A percentile compares a stretch with the other conserved stretches of the same genome.
These are phyloP conservation scores for Eurytoma adleriae DNA, from an alignment of 2,888 invertebrate genomes.

Conservation along the genomic window DNA sequence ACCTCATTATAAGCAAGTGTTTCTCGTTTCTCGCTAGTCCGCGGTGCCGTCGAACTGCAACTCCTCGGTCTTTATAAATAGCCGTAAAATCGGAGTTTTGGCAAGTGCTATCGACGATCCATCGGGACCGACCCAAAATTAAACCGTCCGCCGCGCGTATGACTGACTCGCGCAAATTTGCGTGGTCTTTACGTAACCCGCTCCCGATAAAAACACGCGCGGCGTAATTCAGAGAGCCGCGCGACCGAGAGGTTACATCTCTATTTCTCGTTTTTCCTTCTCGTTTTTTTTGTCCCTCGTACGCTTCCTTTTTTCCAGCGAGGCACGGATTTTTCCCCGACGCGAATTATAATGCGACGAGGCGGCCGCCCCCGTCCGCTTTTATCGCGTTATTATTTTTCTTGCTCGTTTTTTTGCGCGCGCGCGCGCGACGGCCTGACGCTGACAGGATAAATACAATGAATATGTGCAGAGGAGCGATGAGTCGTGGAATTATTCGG, in stretches of 20 bases:
- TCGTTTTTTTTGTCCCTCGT: constrained; percentile 1
- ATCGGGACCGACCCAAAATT: constrained; percentile 49
- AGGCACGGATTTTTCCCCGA: constrained; percentile 34
- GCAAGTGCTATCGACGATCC: constrained; percentile 55
- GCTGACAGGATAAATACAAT: constrained; percentile 54
- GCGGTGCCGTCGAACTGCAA: not conserved
- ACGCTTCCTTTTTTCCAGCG: not conserved
- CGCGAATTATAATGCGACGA: constrained; percentile 52
- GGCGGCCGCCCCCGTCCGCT: constrained; percentile 46
- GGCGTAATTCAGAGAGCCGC: constrained; percentile 25
- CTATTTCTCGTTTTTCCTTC: not conserved
- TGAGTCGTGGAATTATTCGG: constrained; percentile 55
- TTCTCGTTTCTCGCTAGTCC: constrained; percentile 23
- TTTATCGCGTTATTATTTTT: constrained; percentile 55
- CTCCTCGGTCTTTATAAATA: constrained; percentile 33
- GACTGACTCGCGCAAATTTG: not conserved
- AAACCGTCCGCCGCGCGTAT: constrained; percentile 21
- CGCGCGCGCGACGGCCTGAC: constrained; percentile 26
- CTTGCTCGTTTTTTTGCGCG: constrained; percentile 35
- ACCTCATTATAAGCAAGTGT: constrained; percentile 45
- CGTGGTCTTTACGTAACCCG: constrained; percentile 32
- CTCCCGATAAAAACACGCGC: constrained; percentile 46
- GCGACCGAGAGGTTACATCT: constrained; percentile 8
- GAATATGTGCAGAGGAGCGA: constrained; percentile 55
- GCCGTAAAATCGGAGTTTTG: constrained; percentile 42